Evolutionary conservation across 2,797 vertebrate genomes (phyloP).

Genomic region (Pteronotus mesoamericanus): DNA sequence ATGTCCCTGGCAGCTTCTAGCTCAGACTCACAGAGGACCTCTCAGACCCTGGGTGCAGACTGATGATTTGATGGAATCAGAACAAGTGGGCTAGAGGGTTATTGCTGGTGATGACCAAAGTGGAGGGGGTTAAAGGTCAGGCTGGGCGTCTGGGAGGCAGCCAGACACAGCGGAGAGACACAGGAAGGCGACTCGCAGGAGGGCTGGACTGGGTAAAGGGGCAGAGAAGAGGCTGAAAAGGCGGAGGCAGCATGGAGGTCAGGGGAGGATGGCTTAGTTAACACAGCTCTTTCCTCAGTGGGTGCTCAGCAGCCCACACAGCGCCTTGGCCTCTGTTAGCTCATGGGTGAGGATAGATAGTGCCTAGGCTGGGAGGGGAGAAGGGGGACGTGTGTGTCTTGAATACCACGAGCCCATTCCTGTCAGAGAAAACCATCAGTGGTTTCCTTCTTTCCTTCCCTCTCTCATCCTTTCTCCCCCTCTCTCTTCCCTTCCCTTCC

Average conservation of each 20-base stretch:
- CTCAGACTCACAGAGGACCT: not conserved
- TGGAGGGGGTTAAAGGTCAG: not conserved
- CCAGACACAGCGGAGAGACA: not conserved
- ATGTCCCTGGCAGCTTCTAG: not conserved
- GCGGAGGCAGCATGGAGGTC: not conserved
- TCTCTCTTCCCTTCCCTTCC: rapidly evolving
- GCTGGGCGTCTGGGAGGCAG: not conserved
- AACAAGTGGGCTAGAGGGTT: slow-evolving; percentile 42
- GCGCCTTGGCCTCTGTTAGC: not conserved
- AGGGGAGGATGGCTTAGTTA: not conserved
- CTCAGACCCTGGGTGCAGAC: not conserved
- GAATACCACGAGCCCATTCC: not conserved
- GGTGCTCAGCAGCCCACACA: not conserved
- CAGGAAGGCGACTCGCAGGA: slow-evolving; percentile 17
- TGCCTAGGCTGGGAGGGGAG: not conserved
- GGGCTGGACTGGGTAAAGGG: slow-evolving; percentile 7
- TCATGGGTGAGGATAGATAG: not conserved
- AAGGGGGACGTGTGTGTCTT: not conserved
- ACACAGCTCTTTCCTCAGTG: not conserved
- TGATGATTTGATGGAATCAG: not conserved
- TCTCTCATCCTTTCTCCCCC: rapidly evolving
- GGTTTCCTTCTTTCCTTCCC: not conserved
- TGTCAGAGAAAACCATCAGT: not conserved
- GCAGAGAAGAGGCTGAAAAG: not conserved
- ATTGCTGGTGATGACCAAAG: not conserved